Conservation (phyloP, 2,797 vertebrate genomes). For the Scarus forsteni region DNA sequence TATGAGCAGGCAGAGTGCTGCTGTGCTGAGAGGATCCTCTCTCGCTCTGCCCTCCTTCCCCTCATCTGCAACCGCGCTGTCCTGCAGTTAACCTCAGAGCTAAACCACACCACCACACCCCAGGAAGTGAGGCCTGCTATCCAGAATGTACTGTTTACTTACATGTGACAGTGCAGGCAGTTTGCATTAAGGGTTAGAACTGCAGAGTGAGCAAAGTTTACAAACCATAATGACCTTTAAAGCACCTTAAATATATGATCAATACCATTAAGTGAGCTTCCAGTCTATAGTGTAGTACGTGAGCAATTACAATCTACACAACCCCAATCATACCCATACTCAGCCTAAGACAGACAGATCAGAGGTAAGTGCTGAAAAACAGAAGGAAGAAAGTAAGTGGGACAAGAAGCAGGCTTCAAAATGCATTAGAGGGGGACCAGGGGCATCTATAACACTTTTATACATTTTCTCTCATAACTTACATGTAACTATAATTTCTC, state of each 20-base stretch:
- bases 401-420: too few relatives aligned
- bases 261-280: slow-evolving; percentile 61
- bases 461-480: too few relatives aligned
- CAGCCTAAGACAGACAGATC: too few relatives aligned
- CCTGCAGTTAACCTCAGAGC: slow-evolving; percentile 79
- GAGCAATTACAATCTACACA: too few relatives aligned
- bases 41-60: slow-evolving; percentile 63
- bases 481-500: too few relatives aligned
- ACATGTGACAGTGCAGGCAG: slow-evolving; percentile 57
- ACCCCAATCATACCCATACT: too few relatives aligned
- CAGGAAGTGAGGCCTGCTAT: slow-evolving; percentile 58
- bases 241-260: slow-evolving; percentile 64
- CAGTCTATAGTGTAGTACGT: background rate
- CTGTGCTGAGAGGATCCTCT: slow-evolving; percentile 81
- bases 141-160: slow-evolving; percentile 65
- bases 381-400: too few relatives aligned
- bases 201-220: slow-evolving; percentile 51
- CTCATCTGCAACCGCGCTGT: slow-evolving; percentile 64
- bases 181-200: slow-evolving; percentile 50
- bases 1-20: slow-evolving; percentile 82
- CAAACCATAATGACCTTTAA: slow-evolving; percentile 64
- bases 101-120: slow-evolving; percentile 74
- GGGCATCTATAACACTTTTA: too few relatives aligned
- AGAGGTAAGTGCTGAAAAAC: too few relatives aligned
- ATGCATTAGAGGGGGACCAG: too few relatives aligned